Percentiles rank a stretch among this genome's conserved stretches.
Conservation (phyloP, 2,888 invertebrate species). For the Polymixis lichenea region DNA sequence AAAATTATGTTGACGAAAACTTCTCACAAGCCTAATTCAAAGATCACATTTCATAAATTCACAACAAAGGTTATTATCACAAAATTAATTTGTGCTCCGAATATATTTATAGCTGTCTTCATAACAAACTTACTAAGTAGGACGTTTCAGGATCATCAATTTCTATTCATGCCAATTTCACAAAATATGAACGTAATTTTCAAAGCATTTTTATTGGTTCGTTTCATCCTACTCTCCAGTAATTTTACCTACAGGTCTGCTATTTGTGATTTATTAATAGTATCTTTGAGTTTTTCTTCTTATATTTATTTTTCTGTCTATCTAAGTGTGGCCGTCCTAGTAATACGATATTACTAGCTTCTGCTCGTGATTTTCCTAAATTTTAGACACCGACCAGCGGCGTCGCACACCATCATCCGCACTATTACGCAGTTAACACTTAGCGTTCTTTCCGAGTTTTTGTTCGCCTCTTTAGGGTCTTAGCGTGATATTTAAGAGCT, state of each 20-base stretch:
- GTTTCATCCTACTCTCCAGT: not conserved
- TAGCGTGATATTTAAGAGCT: no score
- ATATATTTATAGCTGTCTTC: not conserved
- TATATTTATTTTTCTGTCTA: no score
- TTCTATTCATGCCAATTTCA: not conserved
- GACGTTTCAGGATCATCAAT: not conserved
- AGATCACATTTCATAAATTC: not conserved
- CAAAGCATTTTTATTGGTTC: not conserved
- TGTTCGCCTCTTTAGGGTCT: no score
- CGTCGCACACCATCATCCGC: no score
- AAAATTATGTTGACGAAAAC: not conserved
- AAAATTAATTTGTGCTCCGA: not conserved
- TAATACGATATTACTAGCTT: no score
- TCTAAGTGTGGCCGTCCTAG: no score
- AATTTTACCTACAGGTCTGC: not conserved
- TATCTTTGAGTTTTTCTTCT: not conserved
- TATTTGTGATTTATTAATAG: not conserved
- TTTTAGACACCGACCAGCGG: no score
- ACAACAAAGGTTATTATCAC: not conserved
- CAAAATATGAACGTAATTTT: not conserved
- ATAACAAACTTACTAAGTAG: not conserved
- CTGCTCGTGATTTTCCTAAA: no score
- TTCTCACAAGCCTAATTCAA: not conserved
- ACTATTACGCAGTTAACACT: no score
- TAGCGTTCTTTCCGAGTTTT: no score